These are phyloP conservation scores for Tenthredo notha DNA, from an alignment of 2,888 invertebrate species.

Conservation along the genomic window DNA sequence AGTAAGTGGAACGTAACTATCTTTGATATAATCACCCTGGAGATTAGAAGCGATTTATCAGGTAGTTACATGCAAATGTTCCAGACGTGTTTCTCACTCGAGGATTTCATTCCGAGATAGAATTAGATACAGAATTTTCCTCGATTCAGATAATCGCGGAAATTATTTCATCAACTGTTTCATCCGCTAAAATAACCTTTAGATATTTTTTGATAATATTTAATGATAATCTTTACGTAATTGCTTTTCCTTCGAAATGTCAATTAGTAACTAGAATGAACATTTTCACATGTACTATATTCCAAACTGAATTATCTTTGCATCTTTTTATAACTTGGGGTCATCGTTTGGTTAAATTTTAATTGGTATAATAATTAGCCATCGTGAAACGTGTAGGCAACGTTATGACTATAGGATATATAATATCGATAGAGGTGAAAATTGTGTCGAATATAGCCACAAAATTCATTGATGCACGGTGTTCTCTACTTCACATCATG, in stretches of 20 bases:
- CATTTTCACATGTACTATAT: neutral
- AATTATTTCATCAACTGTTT: neutral
- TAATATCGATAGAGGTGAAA: neutral
- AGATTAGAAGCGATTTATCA: constrained; percentile 22
- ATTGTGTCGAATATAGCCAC: neutral
- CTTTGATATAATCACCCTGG: neutral
- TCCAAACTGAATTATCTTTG: neutral
- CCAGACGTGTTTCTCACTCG: neutral
- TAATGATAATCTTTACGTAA: too few species aligned
- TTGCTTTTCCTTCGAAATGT: neutral
- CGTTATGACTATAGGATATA: neutral
- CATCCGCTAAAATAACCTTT: too few species aligned
- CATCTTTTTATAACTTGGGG: neutral
- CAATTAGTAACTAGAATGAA: neutral
- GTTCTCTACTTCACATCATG: neutral
- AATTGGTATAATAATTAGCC: neutral
- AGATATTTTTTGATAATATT: neutral
- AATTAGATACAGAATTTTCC: neutral
- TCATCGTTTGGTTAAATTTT: neutral
- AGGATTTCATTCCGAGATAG: neutral
- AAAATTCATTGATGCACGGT: neutral
- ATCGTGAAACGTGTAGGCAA: neutral
- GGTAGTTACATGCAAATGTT: constrained; percentile 39
- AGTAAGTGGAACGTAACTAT: neutral
- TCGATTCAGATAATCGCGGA: neutral